Evolutionary conservation across 2,888 invertebrate genomes (phyloP), one percentile per base, ranked within the genome.

Genomic region (Cartodere bifasciata): DNA sequence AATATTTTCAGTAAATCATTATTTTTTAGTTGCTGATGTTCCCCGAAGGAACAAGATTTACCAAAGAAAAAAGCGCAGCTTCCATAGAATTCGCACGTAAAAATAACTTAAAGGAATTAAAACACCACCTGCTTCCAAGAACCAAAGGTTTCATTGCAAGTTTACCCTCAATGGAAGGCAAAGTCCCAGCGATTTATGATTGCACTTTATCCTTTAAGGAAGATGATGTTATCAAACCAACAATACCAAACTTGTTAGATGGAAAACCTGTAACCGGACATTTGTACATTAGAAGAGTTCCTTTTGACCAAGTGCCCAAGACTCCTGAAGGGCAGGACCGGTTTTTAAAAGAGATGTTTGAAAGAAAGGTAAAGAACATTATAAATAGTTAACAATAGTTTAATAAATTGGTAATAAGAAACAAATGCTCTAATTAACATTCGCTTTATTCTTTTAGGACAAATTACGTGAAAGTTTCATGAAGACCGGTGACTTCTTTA

Each of bases 21-120:
- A 7, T 30, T 34, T 64, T 65, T 21, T 49, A 88, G 87, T 63
- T 94, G 37, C 59, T 92, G 29, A 58, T 94, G 38, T 92, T 87
- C 50, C 86, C 91, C 1, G 94, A 95, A 64, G 94, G 94, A 7
- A 95, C 94, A 0, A 70, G 94, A 30, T 92, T 88, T 50, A 92
- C 92, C 0, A 63, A 70, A 26, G 75, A 73, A 43, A 95, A 95
- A 55, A 86, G 88, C 50, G 75, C 79, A 58, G 82, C 82, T 1
- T 88, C 91, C 34, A 64, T 86, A 47, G 81, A 84, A 51, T 88
- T 92, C 55, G 90, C 92, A 1, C 68, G 70, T 48, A 79, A 87
- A 46, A 84, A 85, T 50, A 86, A 86, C 42, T 70, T 92, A 46
- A 80, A 87, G 0, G 65, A 75, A 41, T 65, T 94, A 15, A 87